Percentiles rank a stretch among this genome's conserved stretches.
Conservation (phyloP, 2,888 invertebrate genomes). For the Molanna angustata region DNA sequence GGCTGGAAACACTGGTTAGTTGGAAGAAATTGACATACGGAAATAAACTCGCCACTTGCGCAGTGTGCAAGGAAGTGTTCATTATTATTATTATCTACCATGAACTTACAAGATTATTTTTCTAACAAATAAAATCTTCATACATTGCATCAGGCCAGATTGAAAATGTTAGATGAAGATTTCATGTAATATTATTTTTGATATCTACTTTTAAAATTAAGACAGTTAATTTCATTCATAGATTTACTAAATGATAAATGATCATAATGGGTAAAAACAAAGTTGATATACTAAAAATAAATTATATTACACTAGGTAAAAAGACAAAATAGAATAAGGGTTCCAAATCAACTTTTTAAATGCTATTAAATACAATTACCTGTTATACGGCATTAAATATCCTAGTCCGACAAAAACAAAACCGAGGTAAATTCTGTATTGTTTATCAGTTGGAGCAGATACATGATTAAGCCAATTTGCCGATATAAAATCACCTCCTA, state of each 20-base stretch:
- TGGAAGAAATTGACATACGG: too few relatives aligned
- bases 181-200: too few relatives aligned
- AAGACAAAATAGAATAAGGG: background rate
- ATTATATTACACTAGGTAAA: constrained; percentile 2
- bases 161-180: too few relatives aligned
- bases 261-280: too few relatives aligned
- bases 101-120: too few relatives aligned
- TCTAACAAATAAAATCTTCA: too few relatives aligned
- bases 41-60: too few relatives aligned
- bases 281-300: constrained; percentile 8
- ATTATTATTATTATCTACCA: too few relatives aligned
- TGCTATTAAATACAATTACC: constrained; percentile 50
- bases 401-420: constrained; percentile 85
- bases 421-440: constrained; percentile 69
- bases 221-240: background rate
- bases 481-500: constrained; percentile 48
- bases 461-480: constrained; percentile 56
- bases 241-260: too few relatives aligned
- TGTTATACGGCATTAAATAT: constrained; percentile 89
- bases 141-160: too few relatives aligned
- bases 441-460: constrained; percentile 67
- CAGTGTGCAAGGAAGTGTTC: too few relatives aligned
- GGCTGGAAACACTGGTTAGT: too few relatives aligned
- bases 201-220: background rate
- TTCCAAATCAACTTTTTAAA: background rate